phyloP scores from a whole-genome alignment of 23 tunicate genomes.

The Halocynthia aurantium region DNA sequence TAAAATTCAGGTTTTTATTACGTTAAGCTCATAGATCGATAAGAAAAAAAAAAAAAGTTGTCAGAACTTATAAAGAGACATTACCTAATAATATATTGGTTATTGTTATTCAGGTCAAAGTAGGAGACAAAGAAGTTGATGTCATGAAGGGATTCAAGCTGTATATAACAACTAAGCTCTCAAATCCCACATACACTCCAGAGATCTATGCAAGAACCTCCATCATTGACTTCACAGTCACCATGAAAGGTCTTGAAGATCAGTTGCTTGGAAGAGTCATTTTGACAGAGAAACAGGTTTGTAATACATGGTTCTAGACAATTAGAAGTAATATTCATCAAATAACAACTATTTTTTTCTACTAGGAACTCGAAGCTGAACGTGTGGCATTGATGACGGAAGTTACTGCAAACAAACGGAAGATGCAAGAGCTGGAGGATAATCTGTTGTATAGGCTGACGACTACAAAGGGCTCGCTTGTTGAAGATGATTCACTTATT shows the following conservation, averaged over 20 bases:
- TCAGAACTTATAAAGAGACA: too few relatives aligned
- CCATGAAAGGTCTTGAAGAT: slow-evolving; percentile 92
- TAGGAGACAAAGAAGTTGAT: slow-evolving; percentile 88
- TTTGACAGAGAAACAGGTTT: slow-evolving; percentile 71
- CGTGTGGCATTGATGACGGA: slow-evolving; percentile 76
- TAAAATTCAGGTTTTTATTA: too few relatives aligned
- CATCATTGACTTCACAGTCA: slow-evolving; percentile 88
- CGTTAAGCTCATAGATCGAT: too few relatives aligned
- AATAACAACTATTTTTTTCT: too few relatives aligned
- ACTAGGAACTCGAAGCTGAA: slow-evolving; percentile 82
- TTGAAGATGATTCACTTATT: slow-evolving; percentile 79
- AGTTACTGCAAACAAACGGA: slow-evolving; percentile 81
- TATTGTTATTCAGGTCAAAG: slow-evolving; percentile 50
- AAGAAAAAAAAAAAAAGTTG: too few relatives aligned
- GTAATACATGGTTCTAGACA: background rate
- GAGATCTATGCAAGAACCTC: slow-evolving; percentile 86
- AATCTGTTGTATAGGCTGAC: slow-evolving; percentile 73
- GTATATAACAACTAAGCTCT: slow-evolving; percentile 85
- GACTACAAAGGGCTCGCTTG: slow-evolving; percentile 79
- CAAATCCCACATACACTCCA: slow-evolving; percentile 88
- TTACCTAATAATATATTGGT: too few relatives aligned
- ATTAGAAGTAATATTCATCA: background rate
- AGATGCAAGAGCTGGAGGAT: slow-evolving; percentile 76
- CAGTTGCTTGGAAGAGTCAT: slow-evolving; percentile 87
- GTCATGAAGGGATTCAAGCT: slow-evolving; percentile 77